Evolutionary conservation across 2,113 vertebrate species (phyloP), one percentile per base, ranked within the genome.

Genomic region (Dasypus novemcinctus): DNA sequence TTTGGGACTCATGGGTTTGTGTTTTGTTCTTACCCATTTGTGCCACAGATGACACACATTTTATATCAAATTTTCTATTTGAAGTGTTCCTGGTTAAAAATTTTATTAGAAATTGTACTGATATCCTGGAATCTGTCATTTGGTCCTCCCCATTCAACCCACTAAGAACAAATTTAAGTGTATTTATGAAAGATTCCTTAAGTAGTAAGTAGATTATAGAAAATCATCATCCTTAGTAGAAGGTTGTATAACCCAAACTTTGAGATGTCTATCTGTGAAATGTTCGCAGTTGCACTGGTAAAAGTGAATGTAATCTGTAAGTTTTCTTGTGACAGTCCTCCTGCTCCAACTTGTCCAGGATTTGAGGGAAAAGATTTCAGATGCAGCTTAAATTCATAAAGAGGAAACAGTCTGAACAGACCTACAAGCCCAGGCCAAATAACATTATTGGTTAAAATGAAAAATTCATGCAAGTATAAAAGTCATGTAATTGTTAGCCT

Each of bases 401-500:
- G 31, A 64, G 43, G 52, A 71, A 66, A 46, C 80, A 10, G 36
- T 96, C 46, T 92, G 81, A 94, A 84, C 43, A 93, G 78, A 69
- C 71, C 43, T 80, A 54, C 31, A 71, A 57, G 59, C 33, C 78
- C 18, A 14, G 59, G 68, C 46, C 92, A 92, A 81, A 91, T 74
- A 76, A 87, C 75, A 52, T 54, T 54, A 29, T 49, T 33, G 29
- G 68, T 3, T 68, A 87, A 92, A 66, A 71, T 68, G 95, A 93
- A 86, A 75, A 75, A 76, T 10, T 76, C 96, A 96, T 79, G 85
- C 96, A 95, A 86, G 76, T 82, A 86, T 95, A 80, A 46, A 97
- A n/a, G 7, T 87, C 97, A 95, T 91, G 96, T 21, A 36, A 29
- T 36, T 83, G 23, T 29, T 41, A 63, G 63, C 59, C 68, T 31